These are phyloP conservation scores for Neuroterus valhalla DNA, from an alignment of 1,140 invertebrate species.

Conservation along the genomic window DNA sequence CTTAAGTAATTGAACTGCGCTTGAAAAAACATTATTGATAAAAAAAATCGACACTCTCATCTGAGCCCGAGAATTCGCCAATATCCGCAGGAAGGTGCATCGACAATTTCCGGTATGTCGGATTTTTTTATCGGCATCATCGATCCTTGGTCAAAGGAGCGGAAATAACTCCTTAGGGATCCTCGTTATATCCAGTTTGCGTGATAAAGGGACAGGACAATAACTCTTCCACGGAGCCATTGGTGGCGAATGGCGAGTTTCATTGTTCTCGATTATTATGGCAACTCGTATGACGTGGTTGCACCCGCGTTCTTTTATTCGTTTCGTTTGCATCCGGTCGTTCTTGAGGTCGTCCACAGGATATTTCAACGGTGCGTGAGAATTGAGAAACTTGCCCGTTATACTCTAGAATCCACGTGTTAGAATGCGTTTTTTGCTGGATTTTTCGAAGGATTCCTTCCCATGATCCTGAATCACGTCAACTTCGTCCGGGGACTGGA, in stretches of 20 bases:
- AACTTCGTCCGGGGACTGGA: too few relatives aligned
- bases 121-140: neutral
- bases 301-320: constrained; percentile 53
- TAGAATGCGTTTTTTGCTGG: constrained; percentile 3
- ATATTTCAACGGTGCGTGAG: constrained; percentile 49
- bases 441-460: neutral
- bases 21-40: too few relatives aligned
- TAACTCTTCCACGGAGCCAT: constrained; percentile 13
- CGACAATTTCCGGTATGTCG: neutral
- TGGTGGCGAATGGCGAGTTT: constrained; percentile 21
- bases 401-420: neutral
- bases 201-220: constrained; percentile 22
- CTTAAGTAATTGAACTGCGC: too few relatives aligned
- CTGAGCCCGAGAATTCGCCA: neutral
- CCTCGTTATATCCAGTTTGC: constrained; percentile 17
- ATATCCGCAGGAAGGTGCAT: constrained; percentile 1
- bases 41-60: too few relatives aligned
- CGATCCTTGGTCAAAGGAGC: neutral
- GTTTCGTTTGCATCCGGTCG: constrained; percentile 54
- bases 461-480: neutral
- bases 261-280: constrained; percentile 19
- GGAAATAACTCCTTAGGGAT: constrained; percentile 22
- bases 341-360: constrained; percentile 27
- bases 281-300: neutral
- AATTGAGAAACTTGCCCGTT: constrained; percentile 44